Evolutionary conservation across 2,888 invertebrate species (phyloP).

Genomic region (Drosophila cracens): DNA sequence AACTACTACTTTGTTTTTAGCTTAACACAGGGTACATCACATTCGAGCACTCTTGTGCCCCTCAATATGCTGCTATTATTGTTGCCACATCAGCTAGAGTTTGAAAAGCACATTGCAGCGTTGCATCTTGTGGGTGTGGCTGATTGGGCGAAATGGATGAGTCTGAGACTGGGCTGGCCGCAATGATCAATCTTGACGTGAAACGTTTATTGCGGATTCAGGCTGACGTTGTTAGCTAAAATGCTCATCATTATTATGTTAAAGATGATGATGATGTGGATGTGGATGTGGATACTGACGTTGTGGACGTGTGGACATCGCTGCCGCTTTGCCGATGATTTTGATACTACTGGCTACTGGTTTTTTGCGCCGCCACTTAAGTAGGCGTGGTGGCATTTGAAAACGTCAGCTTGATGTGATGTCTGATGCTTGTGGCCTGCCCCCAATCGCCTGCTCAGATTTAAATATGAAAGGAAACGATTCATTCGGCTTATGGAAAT

Average conservation of each 20-base stretch:
- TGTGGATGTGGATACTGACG: conserved; percentile 36
- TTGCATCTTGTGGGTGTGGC: conserved; percentile 76
- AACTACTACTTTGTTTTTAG: not conserved
- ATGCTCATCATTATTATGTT: conserved; percentile 57
- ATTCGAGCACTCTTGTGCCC: not conserved
- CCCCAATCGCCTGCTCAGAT: conserved; percentile 39
- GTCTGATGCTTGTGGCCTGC: conserved; percentile 17
- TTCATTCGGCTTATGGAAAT: conserved; percentile 65
- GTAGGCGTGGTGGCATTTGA: conserved; percentile 68
- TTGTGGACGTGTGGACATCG: conserved; percentile 43
- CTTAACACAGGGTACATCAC: conserved; percentile 13
- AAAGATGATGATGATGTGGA: conserved; percentile 36
- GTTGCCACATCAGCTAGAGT: conserved; percentile 55
- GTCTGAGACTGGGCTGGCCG: conserved; percentile 51
- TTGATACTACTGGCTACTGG: conserved; percentile 67
- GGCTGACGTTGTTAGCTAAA: conserved; percentile 60
- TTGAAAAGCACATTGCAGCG: conserved; percentile 50
- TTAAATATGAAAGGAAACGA: conserved; percentile 72
- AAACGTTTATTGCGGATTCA: conserved; percentile 52
- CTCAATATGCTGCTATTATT: conserved; percentile 45
- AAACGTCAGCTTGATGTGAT: conserved; percentile 57
- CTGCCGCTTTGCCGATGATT: conserved; percentile 24
- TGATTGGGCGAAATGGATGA: conserved; percentile 76
- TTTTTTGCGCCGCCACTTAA: conserved; percentile 65
- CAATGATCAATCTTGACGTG: conserved; percentile 74